Base-by-base conservation (phyloP, 2,113 vertebrate species). In the Brienomyrus longianalis region DNA sequence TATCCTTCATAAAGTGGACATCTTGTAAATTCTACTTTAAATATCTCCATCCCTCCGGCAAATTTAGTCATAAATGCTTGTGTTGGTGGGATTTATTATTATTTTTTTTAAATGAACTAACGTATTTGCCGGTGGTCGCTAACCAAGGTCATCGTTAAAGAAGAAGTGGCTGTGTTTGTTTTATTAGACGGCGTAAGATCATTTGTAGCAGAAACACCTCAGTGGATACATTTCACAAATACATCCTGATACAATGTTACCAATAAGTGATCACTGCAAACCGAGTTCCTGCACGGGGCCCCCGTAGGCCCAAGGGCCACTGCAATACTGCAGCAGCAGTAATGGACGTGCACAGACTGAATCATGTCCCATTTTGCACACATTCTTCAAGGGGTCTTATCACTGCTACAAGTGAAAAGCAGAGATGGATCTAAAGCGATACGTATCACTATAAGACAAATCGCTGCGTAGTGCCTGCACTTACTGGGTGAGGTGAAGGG, bases 401-500 rank as follows among this genome's bases (percentile, higher is more conserved):
- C 8, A 1, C 7, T n/a, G 80, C 5, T 47, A 48, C 35, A 23
- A n/a, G 17, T 48, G 2, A 10, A 84, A n/a, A n/a, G 21, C 83
- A 62, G 21, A 56, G 13, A 43, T 4, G 21, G 31, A 48, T 77
- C 31, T 52, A 5, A 45, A 48, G 17, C 0, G 43, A 83, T 43
- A 19, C 39, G 23, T 83, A 83, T 5, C 77, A 3, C 13, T 83
- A 21, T 23, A 83, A 47, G 80, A 47, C 43, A 74, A 74, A 74
- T 74, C 21, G 5, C 19, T 83, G 80, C 48, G 3, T 47, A 48
- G 27, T 8, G 90, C 84, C 84, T 92, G 89, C 92, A 90, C 92
- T 80, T 88, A 74, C 91, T 88, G 47, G 91, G 56, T 86, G 91
- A 91, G 91, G 91, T 13, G 48, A 83, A 23, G 62, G 10, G 8